Evolutionary conservation across 2,113 vertebrate genomes (phyloP), one percentile per base, ranked within the genome.

Genomic region (Peromyscus leucopus): DNA sequence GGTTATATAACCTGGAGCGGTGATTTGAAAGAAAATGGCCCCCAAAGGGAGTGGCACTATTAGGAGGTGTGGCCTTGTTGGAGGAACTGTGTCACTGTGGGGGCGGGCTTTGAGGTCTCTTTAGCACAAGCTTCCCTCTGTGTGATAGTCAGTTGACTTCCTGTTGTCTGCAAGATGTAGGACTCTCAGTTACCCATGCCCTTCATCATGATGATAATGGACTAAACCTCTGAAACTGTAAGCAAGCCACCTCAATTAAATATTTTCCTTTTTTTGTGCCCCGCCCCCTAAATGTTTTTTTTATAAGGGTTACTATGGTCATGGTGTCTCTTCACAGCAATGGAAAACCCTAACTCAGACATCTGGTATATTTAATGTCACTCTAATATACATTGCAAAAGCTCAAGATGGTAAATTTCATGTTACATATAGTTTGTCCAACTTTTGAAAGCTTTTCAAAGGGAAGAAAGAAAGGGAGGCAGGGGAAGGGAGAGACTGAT

Each of bases 1-100:
- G 36, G 2, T 5, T 24, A 17, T 22, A 10, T 1, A 2, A 1
- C 36, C 33, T 19, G 36, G 36, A n/a, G 16, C 21, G 69, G 7
- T 72, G 71, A 19, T n/a, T 72, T 72, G 71, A n/a, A n/a, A 72
- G 71, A n/a, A n/a, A 72, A 72, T 72, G 63, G 63, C 7, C 71
- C 36, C 71, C 36, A n/a, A 72, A 72, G 36, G 71, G 36, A n/a
- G 36, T 72, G 71, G 19, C 71, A 72, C 7, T n/a, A 72, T n/a
- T 4, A n/a, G 71, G n/a, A n/a, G 17, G 69, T n/a, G 17, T 72
- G 71, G 17, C 71, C 17, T 21, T n/a, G 36, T n/a, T 72, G 19
- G 71, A 72, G 36, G 36, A 72, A 72, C 7, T 72, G 1, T n/a
- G 36, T 72, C 36, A 21, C 17, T n/a, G 17, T 72, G n/a, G 71